phyloP scores from a whole-genome alignment of 2,113 vertebrate genomes.

The Mesocricetus auratus region DNA sequence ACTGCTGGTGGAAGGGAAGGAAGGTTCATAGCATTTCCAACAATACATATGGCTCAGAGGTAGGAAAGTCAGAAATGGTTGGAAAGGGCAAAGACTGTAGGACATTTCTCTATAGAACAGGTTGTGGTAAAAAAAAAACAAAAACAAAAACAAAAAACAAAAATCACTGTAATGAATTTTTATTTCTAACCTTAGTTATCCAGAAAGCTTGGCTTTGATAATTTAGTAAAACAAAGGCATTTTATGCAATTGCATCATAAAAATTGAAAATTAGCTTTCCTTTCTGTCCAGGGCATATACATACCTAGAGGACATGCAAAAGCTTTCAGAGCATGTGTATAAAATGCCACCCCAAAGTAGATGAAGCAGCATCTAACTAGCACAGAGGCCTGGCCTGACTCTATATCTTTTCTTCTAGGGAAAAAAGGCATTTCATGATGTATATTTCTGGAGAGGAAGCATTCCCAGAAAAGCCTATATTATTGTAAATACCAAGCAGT shows the following conservation, averaged over 20 bases:
- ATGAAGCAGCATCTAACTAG: conserved; percentile 62
- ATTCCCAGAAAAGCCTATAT: conserved; percentile 69
- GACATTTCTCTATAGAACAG: not conserved
- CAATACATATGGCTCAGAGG: not conserved
- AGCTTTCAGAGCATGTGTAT: conserved; percentile 17
- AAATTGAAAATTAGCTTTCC: conserved; percentile 64
- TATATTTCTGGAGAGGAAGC: conserved; percentile 51
- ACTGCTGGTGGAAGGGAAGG: not conserved
- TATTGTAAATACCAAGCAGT: conserved; percentile 74
- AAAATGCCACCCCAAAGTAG: conserved; percentile 24
- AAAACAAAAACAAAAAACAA: too few relatives aligned
- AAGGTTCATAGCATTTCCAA: not conserved
- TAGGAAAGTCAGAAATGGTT: not conserved
- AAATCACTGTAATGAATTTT: conserved; percentile 5
- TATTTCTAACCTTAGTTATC: conserved; percentile 47
- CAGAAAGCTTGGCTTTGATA: conserved; percentile 36
- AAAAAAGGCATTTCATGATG: conserved; percentile 68
- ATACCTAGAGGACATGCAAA: conserved; percentile 23
- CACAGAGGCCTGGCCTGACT: conserved; percentile 48
- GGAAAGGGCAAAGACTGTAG: not conserved
- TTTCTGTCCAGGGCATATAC: conserved; percentile 46
- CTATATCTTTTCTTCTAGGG: conserved; percentile 67
- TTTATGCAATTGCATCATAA: conserved; percentile 66
- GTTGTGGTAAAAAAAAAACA: conserved; percentile 20
- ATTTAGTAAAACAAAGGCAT: conserved; percentile 67